A percentile compares a stretch with the other conserved stretches of the same genome.
phyloP scores from a whole-genome alignment of 2,113 vertebrate species.

The Vimba vimba region DNA sequence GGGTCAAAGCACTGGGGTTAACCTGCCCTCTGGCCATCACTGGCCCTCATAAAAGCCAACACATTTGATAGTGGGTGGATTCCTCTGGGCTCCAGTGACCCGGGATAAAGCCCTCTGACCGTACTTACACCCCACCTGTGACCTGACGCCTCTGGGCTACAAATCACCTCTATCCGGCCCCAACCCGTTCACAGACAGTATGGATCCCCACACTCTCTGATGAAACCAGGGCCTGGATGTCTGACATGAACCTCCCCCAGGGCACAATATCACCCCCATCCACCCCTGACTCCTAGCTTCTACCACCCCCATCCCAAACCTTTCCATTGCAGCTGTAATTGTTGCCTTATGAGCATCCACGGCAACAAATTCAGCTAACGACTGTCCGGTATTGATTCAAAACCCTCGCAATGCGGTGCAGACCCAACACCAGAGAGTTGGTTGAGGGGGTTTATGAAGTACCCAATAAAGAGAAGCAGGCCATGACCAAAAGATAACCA shows the following conservation, averaged over 20 bases:
- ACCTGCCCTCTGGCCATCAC: constrained; percentile 42
- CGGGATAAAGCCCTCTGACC: constrained; percentile 46
- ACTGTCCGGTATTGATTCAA: constrained; percentile 74
- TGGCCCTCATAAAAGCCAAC: constrained; percentile 64
- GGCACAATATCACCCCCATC: constrained; percentile 32
- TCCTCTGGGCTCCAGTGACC: constrained; percentile 63
- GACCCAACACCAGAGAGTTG: constrained; percentile 29
- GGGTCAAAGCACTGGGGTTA: constrained; percentile 29
- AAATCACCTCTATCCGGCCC: constrained; percentile 60
- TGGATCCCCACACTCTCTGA: constrained; percentile 69
- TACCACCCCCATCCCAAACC: constrained; percentile 58
- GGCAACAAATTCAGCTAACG: constrained; percentile 80
- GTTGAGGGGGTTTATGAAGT: constrained; percentile 70
- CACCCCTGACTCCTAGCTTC: not conserved
- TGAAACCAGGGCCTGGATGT: constrained; percentile 65
- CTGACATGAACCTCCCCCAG: constrained; percentile 69
- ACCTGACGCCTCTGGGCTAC: constrained; percentile 49
- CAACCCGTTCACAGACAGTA: constrained; percentile 61
- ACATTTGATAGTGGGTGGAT: constrained; percentile 61
- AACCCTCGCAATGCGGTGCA: not conserved
- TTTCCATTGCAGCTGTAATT: constrained; percentile 73
- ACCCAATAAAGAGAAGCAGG: constrained; percentile 73
- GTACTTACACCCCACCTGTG: constrained; percentile 62
- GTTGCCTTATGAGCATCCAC: constrained; percentile 74
- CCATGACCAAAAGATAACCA: constrained; percentile 76